Percentiles rank a stretch among this genome's conserved stretches.
Evolutionary conservation across 2,797 vertebrate genomes (phyloP).

Genomic region (Parauchenoglanis punctatus): DNA sequence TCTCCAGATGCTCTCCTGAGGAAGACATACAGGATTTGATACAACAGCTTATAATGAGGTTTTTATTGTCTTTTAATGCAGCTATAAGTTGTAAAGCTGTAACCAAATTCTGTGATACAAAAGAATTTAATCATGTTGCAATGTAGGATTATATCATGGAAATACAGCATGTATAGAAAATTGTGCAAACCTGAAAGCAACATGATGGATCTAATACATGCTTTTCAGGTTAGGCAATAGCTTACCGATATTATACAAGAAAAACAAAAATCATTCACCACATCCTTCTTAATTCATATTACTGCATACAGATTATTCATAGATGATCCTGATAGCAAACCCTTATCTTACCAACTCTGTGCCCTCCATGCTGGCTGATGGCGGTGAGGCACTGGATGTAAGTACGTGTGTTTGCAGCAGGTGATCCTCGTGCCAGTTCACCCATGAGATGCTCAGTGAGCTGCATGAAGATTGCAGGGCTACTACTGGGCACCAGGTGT

Average conservation of each 20-base stretch:
- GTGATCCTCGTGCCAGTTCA: constrained; percentile 74
- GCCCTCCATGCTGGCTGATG: constrained; percentile 89
- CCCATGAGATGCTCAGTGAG: constrained; percentile 86
- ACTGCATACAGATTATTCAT: background rate
- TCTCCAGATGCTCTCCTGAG: constrained; percentile 88
- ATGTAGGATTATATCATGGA: background rate
- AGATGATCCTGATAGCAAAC: background rate
- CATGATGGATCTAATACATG: background rate
- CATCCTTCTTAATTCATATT: background rate
- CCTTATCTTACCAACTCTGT: constrained; percentile 83
- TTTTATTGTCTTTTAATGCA: background rate
- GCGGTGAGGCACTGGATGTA: constrained; percentile 93
- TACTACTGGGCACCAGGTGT: constrained; percentile 89
- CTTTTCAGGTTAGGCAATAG: background rate
- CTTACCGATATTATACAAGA: background rate
- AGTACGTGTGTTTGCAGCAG: constrained; percentile 82
- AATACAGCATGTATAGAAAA: background rate
- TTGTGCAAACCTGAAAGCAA: background rate
- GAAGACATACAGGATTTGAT: constrained; percentile 14
- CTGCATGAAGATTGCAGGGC: constrained; percentile 83
- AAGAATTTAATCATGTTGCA: background rate
- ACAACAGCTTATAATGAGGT: background rate
- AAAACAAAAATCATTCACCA: background rate
- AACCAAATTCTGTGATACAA: background rate
- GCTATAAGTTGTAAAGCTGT: background rate